Percentiles rank a stretch among this genome's conserved stretches.
These are phyloP conservation scores for Machimus atricapillus DNA, from an alignment of 2,888 invertebrate species.

Conservation along the genomic window DNA sequence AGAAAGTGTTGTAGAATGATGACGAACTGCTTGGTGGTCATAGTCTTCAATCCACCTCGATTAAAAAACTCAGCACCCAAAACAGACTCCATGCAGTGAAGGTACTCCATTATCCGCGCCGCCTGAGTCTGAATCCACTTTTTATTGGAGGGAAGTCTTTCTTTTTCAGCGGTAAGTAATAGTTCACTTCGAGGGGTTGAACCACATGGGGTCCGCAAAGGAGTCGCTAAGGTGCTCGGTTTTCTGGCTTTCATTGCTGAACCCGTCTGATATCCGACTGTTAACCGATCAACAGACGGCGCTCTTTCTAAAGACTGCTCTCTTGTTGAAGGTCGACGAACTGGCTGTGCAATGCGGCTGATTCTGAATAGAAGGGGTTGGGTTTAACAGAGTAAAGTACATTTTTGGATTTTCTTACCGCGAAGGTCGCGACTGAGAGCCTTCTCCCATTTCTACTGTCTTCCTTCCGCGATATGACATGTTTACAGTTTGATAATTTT, in stretches of 20 bases:
- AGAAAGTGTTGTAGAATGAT: conserved; percentile 56
- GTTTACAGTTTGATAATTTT: neutral
- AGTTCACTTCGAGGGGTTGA: conserved; percentile 43
- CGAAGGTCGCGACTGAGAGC: neutral
- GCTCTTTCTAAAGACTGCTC: conserved; percentile 32
- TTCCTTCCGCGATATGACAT: conserved; percentile 39
- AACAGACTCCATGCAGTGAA: conserved; percentile 49
- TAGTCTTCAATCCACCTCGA: conserved; percentile 54
- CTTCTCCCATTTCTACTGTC: conserved; percentile 36
- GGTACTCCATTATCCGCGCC: conserved; percentile 54
- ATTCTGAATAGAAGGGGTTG: conserved; percentile 45
- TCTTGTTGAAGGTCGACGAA: conserved; percentile 49
- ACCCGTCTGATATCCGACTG: neutral
- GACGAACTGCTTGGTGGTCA: conserved; percentile 60
- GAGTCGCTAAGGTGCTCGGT: neutral
- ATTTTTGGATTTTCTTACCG: conserved; percentile 6
- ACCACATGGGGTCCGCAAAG: conserved; percentile 47
- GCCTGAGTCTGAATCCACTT: conserved; percentile 57
- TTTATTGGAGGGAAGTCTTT: conserved; percentile 55
- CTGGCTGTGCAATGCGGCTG: conserved; percentile 52
- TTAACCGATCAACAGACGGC: neutral
- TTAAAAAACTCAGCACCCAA: conserved; percentile 52
- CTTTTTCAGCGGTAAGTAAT: conserved; percentile 54
- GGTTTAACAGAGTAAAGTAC: neutral
- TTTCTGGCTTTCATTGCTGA: neutral